These are phyloP conservation scores for Synergus japonicus DNA, from an alignment of 2,888 invertebrate species.

Conservation along the genomic window DNA sequence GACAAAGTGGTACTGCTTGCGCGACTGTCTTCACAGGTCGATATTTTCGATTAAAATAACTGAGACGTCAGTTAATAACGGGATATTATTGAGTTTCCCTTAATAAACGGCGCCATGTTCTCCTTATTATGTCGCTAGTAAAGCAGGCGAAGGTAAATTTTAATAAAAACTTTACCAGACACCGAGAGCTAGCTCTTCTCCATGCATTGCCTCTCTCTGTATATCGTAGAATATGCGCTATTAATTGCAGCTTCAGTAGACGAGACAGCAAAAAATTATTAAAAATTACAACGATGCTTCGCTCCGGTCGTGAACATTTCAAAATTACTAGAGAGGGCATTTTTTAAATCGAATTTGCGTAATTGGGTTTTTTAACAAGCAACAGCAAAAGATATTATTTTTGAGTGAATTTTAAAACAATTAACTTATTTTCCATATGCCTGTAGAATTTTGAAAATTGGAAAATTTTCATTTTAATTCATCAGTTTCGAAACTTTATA, in stretches of 20 bases:
- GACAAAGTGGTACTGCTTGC: background rate
- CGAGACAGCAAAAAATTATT: background rate
- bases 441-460: background rate
- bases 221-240: background rate
- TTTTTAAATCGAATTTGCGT: background rate
- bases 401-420: background rate
- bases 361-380: background rate
- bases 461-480: no score
- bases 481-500: no score
- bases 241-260: background rate
- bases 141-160: conserved; percentile 35
- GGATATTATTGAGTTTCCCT: conserved; percentile 53
- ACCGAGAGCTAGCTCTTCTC: background rate
- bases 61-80: conserved; percentile 56
- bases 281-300: background rate
- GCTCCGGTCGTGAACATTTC: background rate
- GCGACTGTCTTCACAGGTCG: background rate
- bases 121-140: conserved; percentile 53
- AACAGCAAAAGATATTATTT: background rate
- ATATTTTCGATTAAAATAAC: conserved; percentile 55
- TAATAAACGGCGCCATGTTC: conserved; percentile 53
- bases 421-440: background rate
- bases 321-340: background rate
- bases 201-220: background rate
- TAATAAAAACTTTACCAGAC: background rate